Evolutionary conservation across 1,140 invertebrate genomes (phyloP).

Genomic region (Plutomurus gul): DNA sequence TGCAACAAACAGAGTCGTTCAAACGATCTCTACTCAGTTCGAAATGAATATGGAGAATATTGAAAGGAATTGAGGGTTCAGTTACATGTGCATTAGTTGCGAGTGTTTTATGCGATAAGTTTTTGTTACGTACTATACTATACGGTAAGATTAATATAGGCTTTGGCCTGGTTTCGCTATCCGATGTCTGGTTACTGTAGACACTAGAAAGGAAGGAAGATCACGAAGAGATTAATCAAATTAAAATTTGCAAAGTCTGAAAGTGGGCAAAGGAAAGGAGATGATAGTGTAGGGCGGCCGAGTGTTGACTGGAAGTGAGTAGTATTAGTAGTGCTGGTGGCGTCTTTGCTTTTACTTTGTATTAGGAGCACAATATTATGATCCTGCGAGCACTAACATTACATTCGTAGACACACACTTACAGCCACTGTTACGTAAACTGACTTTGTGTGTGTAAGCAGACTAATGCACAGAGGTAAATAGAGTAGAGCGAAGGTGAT

Average conservation of each 20-base stretch:
- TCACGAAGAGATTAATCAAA: slow-evolving; percentile 43
- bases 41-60: not conserved
- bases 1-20: too few species aligned
- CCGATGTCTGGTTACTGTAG: not conserved
- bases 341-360: too few species aligned
- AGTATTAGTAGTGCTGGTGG: too few species aligned
- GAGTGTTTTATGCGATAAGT: not conserved
- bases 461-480: too few species aligned
- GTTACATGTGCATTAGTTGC: not conserved
- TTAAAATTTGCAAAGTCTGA: slow-evolving; percentile 46
- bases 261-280: not conserved
- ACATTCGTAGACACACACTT: too few species aligned
- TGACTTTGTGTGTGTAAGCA: too few species aligned
- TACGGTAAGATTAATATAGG: slow-evolving; percentile 2
- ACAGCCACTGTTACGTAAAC: too few species aligned
- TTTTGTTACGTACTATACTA: not conserved
- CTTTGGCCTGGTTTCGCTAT: not conserved
- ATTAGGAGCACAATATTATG: too few species aligned
- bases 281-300: too few species aligned
- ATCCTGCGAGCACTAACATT: too few species aligned
- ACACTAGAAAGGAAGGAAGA: slow-evolving; percentile 33
- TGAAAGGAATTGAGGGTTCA: not conserved
- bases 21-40: not conserved
- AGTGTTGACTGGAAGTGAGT: too few species aligned
- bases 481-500: too few species aligned